Conservation (phyloP, 2,113 vertebrate species). For the Hypocryptadius cinnamomeus region DNA sequence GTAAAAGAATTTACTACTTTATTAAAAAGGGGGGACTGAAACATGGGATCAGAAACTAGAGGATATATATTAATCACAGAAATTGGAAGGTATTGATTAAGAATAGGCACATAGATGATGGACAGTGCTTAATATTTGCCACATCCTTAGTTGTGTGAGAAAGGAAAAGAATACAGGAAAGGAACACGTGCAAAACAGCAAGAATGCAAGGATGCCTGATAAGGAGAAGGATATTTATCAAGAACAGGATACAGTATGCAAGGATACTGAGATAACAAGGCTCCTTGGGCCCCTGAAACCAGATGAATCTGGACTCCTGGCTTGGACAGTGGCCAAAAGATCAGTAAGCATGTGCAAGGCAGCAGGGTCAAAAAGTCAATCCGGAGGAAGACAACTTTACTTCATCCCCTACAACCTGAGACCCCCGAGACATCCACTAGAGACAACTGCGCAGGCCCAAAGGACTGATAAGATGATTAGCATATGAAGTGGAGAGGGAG, state of each 20-base stretch:
- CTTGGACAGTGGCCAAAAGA: not conserved
- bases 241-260: not conserved
- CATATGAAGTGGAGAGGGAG: not conserved
- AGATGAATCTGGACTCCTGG: not conserved
- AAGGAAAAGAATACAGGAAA: not conserved
- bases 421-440: not conserved
- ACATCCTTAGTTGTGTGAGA: not conserved
- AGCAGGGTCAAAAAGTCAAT: not conserved
- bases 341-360: not conserved
- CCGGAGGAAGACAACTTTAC: not conserved
- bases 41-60: no score
- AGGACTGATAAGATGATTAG: not conserved
- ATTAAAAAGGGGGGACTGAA: no score
- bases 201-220: not conserved
- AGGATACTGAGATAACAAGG: not conserved
- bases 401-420: not conserved
- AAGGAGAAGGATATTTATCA: not conserved
- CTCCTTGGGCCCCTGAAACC: not conserved
- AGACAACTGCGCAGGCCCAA: not conserved
- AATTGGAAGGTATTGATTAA: no score
- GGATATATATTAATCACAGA: no score
- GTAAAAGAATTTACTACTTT: no score
- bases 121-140: not conserved
- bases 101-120: not conserved
- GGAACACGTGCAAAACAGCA: not conserved